Percentiles rank a stretch among this genome's conserved stretches.
phyloP scores from a whole-genome alignment of 2,888 invertebrate species.

The Chrysomela aeneicollis region DNA sequence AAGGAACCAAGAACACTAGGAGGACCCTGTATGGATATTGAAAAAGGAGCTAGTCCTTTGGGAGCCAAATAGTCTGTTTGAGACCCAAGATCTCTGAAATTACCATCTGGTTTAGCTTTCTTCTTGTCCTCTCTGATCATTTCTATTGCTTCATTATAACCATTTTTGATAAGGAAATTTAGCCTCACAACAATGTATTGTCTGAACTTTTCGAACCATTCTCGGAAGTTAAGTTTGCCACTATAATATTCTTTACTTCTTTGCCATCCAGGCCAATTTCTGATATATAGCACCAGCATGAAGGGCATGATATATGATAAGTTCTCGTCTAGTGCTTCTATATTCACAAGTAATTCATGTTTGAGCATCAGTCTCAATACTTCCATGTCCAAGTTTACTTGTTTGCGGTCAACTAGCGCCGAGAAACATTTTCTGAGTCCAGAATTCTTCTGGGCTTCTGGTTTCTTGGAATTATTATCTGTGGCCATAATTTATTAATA shows the following conservation, averaged over 20 bases:
- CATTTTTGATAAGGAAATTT: constrained; percentile 39
- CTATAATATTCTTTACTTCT: constrained; percentile 45
- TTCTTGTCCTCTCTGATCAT: constrained; percentile 23
- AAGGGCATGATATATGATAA: constrained; percentile 39
- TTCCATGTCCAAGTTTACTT: constrained; percentile 44
- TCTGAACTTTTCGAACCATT: constrained; percentile 45
- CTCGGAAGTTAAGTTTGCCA: constrained; percentile 43
- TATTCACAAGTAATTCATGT: constrained; percentile 41
- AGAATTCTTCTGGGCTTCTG: constrained; percentile 26
- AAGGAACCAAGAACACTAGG: constrained; percentile 39
- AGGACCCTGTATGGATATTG: constrained; percentile 38
- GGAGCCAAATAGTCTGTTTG: constrained; percentile 42
- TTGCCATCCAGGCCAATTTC: constrained; percentile 49
- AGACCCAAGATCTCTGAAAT: constrained; percentile 21
- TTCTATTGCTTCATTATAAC: constrained; percentile 34
- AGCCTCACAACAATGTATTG: constrained; percentile 43
- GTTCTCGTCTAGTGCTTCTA: constrained; percentile 35
- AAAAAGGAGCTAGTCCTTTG: constrained; percentile 42
- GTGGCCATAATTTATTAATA: background rate
- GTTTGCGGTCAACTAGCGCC: constrained; percentile 46
- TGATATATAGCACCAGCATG: constrained; percentile 44
- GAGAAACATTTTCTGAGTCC: constrained; percentile 45
- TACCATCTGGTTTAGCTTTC: background rate
- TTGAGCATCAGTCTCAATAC: constrained; percentile 43
- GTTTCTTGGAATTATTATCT: background rate